These are phyloP conservation scores for Drosophila persimilis DNA, from an alignment of 1,140 invertebrate genomes.

Conservation along the genomic window DNA sequence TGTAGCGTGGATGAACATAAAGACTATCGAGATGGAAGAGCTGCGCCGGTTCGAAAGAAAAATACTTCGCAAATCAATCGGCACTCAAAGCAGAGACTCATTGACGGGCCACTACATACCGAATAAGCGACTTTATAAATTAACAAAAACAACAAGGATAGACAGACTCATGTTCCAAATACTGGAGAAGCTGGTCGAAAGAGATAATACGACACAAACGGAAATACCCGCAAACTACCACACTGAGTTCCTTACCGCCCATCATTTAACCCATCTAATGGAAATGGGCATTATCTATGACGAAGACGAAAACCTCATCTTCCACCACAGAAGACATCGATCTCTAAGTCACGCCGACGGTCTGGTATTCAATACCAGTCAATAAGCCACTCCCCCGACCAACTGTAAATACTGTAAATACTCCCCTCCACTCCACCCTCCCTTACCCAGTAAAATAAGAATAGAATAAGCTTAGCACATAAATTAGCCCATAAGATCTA, in stretches of 20 bases:
- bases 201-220: background rate
- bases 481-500: too few species aligned
- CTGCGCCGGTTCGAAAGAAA: background rate
- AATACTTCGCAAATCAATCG: background rate
- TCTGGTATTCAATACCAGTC: too few species aligned
- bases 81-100: background rate
- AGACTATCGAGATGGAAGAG: background rate
- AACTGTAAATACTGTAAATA: too few species aligned
- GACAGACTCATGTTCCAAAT: constrained; percentile 11
- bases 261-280: constrained; percentile 6
- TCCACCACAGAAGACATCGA: too few species aligned
- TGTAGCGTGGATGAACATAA: constrained; percentile 6
- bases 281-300: background rate
- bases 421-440: too few species aligned
- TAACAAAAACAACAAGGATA: constrained; percentile 4
- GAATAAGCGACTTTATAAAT: background rate
- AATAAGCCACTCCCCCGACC: too few species aligned
- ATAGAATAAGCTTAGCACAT: too few species aligned
- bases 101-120: background rate
- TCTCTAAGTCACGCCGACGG: too few species aligned
- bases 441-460: too few species aligned
- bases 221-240: background rate
- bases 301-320: too few species aligned
- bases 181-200: constrained; percentile 6
- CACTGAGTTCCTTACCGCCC: background rate